Conservation (phyloP, 2,113 vertebrate genomes). For the Abramis brama region DNA sequence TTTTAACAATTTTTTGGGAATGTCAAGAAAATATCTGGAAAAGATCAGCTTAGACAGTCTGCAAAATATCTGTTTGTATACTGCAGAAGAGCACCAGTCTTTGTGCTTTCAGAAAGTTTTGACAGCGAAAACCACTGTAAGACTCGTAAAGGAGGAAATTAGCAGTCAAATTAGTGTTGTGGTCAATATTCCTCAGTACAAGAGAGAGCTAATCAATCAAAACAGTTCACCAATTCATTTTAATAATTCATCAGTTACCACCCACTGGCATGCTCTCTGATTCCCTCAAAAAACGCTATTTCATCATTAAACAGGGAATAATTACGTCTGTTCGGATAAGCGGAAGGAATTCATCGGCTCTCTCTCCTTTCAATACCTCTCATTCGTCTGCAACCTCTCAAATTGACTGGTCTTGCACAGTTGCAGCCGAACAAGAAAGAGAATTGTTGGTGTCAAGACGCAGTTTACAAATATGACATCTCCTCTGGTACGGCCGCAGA, state of each 20-base stretch:
- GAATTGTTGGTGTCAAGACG: conserved; percentile 99
- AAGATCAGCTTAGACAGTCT: background rate
- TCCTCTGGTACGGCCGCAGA: conserved; percentile 99
- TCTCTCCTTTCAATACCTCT: conserved; percentile 80
- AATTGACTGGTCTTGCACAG: conserved; percentile 99
- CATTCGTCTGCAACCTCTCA: conserved; percentile 88
- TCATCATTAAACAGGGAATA: conserved; percentile 68
- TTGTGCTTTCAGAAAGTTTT: conserved; percentile 19
- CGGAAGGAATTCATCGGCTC: conserved; percentile 66
- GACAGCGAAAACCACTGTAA: conserved; percentile 28
- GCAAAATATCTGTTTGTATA: background rate
- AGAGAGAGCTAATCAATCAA: conserved; percentile 67
- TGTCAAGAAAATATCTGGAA: background rate
- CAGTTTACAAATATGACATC: conserved; percentile 99
- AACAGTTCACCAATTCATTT: conserved; percentile 71
- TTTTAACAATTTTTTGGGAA: background rate
- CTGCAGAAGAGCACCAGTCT: background rate
- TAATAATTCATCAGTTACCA: conserved; percentile 68
- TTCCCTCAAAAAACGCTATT: conserved; percentile 70
- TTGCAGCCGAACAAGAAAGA: conserved; percentile 98
- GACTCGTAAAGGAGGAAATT: conserved; percentile 61
- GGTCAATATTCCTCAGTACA: conserved; percentile 64
- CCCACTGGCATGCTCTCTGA: conserved; percentile 69
- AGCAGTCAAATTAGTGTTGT: conserved; percentile 65
- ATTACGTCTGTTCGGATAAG: conserved; percentile 64